phyloP scores from a whole-genome alignment of 1,140 invertebrate genomes.

The Hyles vespertilio region DNA sequence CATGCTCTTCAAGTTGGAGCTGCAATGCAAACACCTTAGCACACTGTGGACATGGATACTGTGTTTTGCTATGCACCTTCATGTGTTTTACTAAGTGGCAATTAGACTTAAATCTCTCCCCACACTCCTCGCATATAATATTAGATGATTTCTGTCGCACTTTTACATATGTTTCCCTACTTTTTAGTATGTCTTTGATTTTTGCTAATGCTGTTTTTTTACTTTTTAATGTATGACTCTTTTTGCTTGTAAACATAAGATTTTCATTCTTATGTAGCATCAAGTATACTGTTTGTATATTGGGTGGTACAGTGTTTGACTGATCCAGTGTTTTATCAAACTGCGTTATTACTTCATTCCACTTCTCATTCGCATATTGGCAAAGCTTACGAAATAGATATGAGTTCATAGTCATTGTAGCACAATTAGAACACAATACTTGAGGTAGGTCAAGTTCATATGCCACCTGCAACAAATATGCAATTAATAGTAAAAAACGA shows the following conservation, averaged over 20 bases:
- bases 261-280: conserved; percentile 39
- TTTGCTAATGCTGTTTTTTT: conserved; percentile 35
- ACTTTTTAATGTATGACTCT: conserved; percentile 19
- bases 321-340: conserved; percentile 27
- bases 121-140: conserved; percentile 40
- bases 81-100: conserved; percentile 34
- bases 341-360: conserved; percentile 30
- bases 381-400: conserved; percentile 44
- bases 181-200: conserved; percentile 39
- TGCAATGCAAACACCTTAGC: conserved; percentile 41
- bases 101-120: conserved; percentile 30
- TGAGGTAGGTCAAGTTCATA: conserved; percentile 38
- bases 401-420: conserved; percentile 34
- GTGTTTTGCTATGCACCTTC: conserved; percentile 32
- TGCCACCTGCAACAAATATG: conserved; percentile 29
- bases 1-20: conserved; percentile 38
- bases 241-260: conserved; percentile 37
- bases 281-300: conserved; percentile 34
- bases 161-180: conserved; percentile 29
- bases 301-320: conserved; percentile 22
- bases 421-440: conserved; percentile 43
- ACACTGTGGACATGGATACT: conserved; percentile 37
- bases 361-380: conserved; percentile 38
- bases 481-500: too few species aligned
- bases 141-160: conserved; percentile 20